Evolutionary conservation across 2,797 vertebrate genomes (phyloP), one percentile per base, ranked within the genome.

Genomic region (Myotis findleyi): DNA sequence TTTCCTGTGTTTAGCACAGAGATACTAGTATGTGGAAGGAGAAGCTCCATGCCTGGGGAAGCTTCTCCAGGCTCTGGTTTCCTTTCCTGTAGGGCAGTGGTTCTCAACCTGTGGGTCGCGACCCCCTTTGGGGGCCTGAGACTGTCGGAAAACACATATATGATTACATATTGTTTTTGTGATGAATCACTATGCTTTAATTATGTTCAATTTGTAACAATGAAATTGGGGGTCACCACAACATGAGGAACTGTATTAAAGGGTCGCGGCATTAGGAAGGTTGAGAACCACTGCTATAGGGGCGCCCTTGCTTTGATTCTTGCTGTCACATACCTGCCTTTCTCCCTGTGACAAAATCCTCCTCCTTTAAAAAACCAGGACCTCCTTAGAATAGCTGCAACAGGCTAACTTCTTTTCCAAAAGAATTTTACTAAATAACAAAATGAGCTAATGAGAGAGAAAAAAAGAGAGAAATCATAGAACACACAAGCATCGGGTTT

Each of bases 361-460:
- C 23, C 44, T 20, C 59, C 25, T 76, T 93, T 89, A 87, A 84
- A 93, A 76, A 76, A 59, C 8, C 33, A 62, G 33, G 49, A 30
- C 33, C 49, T 89, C 55, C 71, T 92, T 94, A 59, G 49, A 84
- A 93, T 72, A 53, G 41, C 66, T 41, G 62, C 68, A 41, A 38
- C 12, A 66, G 33, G 2, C 13, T 47, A 44, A 44, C 6, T 30
- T 89, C 89, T 88, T 94, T 92, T 68, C 80, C 44, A 90, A 69
- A 95, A 47, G 23, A 92, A 88, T 79, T 90, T 84, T 89, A 62
- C 69, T 88, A 88, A 90, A 85, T 90, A 79, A 82, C 21, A 91
- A 93, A 77, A 36, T 53, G 91, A 91, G 23, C 76, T 94, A 68
- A 85, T 44, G 16, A 73, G 92, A 82, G 57, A 72, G 49, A 47